Evolutionary conservation across 2,113 vertebrate genomes (phyloP).

Genomic region (Callocephalon fimbriatum): DNA sequence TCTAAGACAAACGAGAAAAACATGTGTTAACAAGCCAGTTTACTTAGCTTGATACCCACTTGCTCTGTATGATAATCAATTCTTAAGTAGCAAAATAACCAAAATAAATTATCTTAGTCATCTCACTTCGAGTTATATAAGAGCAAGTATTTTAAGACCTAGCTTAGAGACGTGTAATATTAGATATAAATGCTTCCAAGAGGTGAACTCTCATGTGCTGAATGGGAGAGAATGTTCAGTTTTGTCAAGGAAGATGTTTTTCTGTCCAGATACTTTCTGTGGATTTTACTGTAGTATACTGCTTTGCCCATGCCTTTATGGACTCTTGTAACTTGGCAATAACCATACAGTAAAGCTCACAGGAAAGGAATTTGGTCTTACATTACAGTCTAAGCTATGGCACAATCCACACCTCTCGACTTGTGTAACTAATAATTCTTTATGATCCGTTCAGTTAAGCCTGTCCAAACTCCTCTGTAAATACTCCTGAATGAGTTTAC

Average conservation of each 20-base stretch:
- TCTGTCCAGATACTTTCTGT: background rate
- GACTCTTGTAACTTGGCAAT: background rate
- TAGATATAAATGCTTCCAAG: background rate
- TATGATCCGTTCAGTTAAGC: background rate
- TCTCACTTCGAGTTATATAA: background rate
- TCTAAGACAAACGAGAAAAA: background rate
- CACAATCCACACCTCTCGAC: background rate
- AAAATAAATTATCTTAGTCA: background rate
- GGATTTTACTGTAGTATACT: background rate
- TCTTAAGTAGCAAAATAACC: background rate
- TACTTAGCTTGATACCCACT: background rate
- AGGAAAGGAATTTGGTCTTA: background rate
- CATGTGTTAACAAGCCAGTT: background rate
- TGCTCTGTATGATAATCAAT: background rate
- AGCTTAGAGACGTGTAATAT: background rate
- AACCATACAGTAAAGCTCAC: background rate
- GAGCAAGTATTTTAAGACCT: background rate
- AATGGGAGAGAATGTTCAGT: background rate
- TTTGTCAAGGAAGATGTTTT: background rate
- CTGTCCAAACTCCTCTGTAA: background rate
- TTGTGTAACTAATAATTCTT: background rate
- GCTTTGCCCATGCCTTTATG: background rate
- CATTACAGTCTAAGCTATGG: background rate
- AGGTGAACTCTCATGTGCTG: background rate
- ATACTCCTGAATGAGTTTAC: background rate